phyloP scores from a whole-genome alignment of 2,113 vertebrate species.

The Hemiprocne comata region DNA sequence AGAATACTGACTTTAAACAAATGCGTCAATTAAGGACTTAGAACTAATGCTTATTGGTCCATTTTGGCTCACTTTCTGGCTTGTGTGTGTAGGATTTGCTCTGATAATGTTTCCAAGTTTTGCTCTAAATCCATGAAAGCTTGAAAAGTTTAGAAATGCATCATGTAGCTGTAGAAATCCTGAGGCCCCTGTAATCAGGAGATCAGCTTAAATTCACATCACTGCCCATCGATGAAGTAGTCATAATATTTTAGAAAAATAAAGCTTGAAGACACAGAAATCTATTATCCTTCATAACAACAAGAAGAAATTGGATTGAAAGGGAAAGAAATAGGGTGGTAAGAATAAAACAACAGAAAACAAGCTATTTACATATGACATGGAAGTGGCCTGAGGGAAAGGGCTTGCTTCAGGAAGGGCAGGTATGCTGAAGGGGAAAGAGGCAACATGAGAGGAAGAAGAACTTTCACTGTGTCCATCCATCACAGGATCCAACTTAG shows the following conservation, averaged over 20 bases:
- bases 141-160: not conserved
- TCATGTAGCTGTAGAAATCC: not conserved
- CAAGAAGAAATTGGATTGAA: not conserved
- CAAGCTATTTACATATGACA: not conserved
- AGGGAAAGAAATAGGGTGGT: not conserved
- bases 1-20: not conserved
- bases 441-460: not conserved
- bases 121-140: not conserved
- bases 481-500: not conserved
- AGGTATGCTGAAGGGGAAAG: not conserved
- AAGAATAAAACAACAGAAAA: not conserved
- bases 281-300: not conserved
- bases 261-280: not conserved
- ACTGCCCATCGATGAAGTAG: not conserved
- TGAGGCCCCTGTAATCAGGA: not conserved
- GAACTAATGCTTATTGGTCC: not conserved
- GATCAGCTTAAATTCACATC: not conserved
- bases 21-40: not conserved
- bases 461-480: not conserved
- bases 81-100: not conserved
- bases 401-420: not conserved
- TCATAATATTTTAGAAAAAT: not conserved
- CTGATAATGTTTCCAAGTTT: not conserved
- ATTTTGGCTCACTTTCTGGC: not conserved
- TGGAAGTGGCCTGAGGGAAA: not conserved